Conservation (phyloP, 2,113 vertebrate species). For the Colaptes auratus region DNA sequence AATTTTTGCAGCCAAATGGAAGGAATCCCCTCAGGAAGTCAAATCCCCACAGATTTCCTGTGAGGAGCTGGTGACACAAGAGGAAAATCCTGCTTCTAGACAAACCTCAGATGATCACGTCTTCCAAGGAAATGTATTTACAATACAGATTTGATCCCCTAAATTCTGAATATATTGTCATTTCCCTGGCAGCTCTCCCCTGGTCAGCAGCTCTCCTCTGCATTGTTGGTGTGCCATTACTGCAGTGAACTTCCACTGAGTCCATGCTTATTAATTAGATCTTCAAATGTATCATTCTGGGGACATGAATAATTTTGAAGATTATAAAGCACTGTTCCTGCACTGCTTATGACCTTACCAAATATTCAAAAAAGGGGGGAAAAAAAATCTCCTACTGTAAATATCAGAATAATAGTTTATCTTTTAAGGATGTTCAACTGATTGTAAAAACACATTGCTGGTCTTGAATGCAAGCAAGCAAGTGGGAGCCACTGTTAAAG, state of each 20-base stretch:
- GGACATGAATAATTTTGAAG: slow-evolving; percentile 2
- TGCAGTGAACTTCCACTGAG: not conserved
- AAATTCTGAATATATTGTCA: not conserved
- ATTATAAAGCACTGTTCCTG: not conserved
- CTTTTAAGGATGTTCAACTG: not conserved
- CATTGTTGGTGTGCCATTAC: not conserved
- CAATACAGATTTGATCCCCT: not conserved
- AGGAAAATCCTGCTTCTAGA: not conserved
- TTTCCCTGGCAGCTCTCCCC: not conserved
- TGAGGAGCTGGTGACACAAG: not conserved
- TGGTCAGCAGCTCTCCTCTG: not conserved
- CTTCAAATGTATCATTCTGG: slow-evolving; percentile 11
- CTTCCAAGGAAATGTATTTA: not conserved
- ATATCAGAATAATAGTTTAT: not conserved
- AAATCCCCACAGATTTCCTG: not conserved
- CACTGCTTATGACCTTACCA: slow-evolving; percentile 1
- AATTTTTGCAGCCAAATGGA: not conserved
- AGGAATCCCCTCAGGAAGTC: not conserved
- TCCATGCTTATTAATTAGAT: not conserved
- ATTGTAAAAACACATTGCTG: not conserved
- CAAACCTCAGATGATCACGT: not conserved
- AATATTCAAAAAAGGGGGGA: not conserved
- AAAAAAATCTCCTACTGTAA: not conserved
- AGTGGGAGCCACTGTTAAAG: not conserved
- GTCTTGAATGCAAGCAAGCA: not conserved